Conservation (phyloP, 2,888 invertebrate genomes). For the Agrochola lychnidis region DNA sequence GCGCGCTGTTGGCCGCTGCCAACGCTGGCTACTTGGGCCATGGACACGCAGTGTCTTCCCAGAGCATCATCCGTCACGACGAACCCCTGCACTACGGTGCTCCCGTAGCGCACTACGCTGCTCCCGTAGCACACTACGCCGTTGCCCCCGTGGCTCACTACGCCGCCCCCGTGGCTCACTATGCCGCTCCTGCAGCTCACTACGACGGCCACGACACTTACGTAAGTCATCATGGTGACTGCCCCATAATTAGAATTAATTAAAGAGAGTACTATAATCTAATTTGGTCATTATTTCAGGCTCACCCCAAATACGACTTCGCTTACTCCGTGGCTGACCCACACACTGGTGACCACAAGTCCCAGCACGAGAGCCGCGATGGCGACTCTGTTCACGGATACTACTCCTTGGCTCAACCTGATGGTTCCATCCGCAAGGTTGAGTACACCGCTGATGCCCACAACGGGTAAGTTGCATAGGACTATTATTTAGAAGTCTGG, state of each 20-base stretch:
- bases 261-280: neutral
- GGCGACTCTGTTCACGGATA: too few relatives aligned
- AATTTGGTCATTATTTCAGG: neutral
- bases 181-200: conserved; percentile 57
- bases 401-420: too few relatives aligned
- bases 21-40: conserved; percentile 73
- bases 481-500: neutral
- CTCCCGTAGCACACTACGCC: conserved; percentile 66
- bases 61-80: conserved; percentile 66
- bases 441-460: too few relatives aligned
- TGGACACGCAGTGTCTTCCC: conserved; percentile 65
- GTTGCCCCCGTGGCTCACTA: conserved; percentile 65
- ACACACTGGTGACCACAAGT: too few relatives aligned
- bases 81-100: conserved; percentile 65
- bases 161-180: conserved; percentile 47
- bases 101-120: conserved; percentile 65
- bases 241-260: conserved; percentile 8
- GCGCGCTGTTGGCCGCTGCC: conserved; percentile 73
- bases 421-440: too few relatives aligned
- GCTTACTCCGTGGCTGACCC: too few relatives aligned
- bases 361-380: too few relatives aligned
- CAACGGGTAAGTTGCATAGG: too few relatives aligned
- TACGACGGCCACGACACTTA: conserved; percentile 73
- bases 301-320: too few relatives aligned
- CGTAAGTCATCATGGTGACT: conserved; percentile 75